phyloP scores from a whole-genome alignment of 1,140 invertebrate species.

The Parapsyche elsis region DNA sequence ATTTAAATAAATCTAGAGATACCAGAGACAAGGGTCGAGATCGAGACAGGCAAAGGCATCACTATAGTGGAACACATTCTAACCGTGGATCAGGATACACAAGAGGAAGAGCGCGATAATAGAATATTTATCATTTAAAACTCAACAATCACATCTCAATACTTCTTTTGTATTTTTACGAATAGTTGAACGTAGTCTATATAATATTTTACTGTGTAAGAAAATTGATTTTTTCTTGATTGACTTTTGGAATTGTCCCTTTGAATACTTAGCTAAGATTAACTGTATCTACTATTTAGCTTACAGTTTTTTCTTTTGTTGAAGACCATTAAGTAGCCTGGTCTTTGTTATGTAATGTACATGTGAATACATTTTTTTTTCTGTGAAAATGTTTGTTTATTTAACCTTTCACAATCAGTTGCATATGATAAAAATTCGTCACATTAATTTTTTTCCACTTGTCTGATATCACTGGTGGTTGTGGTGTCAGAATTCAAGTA shows the following conservation, averaged over 20 bases:
- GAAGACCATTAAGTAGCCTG: slow-evolving; percentile 8
- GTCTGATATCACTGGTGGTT: no score
- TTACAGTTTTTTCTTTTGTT: not conserved
- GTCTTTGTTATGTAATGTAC: slow-evolving; percentile 10
- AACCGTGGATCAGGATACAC: slow-evolving; percentile 25
- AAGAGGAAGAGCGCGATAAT: slow-evolving; percentile 41
- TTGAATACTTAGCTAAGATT: no score
- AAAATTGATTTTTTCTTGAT: no score
- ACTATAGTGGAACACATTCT: slow-evolving; percentile 10
- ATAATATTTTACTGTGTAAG: no score
- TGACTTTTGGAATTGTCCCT: no score
- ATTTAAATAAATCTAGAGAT: slow-evolving; percentile 33
- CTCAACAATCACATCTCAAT: not conserved
- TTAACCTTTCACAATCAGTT: no score
- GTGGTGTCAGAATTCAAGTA: no score
- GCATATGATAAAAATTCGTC: no score
- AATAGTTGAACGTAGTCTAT: not conserved
- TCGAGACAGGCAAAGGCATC: slow-evolving; percentile 36
- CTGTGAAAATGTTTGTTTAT: not conserved
- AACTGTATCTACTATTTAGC: no score
- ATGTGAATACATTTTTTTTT: slow-evolving; percentile 21
- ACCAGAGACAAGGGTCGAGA: slow-evolving; percentile 13
- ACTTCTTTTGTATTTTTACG: not conserved
- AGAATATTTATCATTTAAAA: not conserved
- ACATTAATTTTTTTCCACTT: no score